A percentile compares a stretch with the other conserved stretches of the same genome.
These are phyloP conservation scores for Lonchura striata DNA, from an alignment of 2,113 vertebrate genomes.

Conservation along the genomic window DNA sequence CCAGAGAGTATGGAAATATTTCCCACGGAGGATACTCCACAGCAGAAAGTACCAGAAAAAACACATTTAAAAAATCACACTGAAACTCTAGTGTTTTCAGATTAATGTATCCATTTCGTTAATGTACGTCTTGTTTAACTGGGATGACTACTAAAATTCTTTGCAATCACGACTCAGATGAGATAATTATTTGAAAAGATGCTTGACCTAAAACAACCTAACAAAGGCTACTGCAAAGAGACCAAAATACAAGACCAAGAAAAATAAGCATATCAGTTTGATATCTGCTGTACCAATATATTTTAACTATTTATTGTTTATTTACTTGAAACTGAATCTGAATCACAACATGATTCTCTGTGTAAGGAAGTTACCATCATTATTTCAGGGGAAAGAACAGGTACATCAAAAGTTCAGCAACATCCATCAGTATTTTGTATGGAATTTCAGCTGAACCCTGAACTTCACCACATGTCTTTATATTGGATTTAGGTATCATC, in stretches of 20 bases:
- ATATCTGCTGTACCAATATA: background rate
- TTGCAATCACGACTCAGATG: background rate
- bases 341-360: background rate
- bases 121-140: background rate
- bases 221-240: background rate
- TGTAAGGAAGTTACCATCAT: background rate
- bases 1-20: background rate
- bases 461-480: background rate
- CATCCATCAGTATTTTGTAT: too few species aligned
- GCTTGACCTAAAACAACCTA: background rate
- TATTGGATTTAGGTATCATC: background rate
- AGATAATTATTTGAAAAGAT: background rate
- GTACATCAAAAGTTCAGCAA: background rate
- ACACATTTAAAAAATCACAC: background rate
- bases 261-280: background rate
- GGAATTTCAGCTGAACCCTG: background rate
- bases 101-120: background rate
- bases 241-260: background rate
- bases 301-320: background rate
- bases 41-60: constrained; percentile 15
- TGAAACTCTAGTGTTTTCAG: background rate
- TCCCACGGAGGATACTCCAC: background rate
- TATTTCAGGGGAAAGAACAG: background rate
- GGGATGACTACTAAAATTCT: background rate
- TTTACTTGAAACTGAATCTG: background rate